Evolutionary conservation across 1,140 invertebrate species (phyloP).

Genomic region (Temnothorax nylanderi): DNA sequence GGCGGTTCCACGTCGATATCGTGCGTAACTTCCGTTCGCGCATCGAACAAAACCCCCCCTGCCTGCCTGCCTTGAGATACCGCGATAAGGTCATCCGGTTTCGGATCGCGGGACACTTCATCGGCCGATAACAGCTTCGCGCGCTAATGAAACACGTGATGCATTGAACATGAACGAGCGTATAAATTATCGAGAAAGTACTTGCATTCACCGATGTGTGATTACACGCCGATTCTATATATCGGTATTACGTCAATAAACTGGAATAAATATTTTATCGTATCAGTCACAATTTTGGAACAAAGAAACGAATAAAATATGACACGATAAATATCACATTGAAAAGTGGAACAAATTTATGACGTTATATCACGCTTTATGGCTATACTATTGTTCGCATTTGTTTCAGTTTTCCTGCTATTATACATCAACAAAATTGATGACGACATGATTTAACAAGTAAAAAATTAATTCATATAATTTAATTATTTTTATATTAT

Average conservation of each 20-base stretch:
- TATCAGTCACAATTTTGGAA: conserved; percentile 3
- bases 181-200: conserved; percentile 33
- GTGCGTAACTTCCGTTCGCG: conserved; percentile 66
- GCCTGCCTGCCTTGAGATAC: conserved; percentile 59
- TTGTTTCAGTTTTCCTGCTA: not conserved
- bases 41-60: conserved; percentile 30
- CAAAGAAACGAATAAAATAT: not conserved
- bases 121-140: conserved; percentile 37
- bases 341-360: not conserved
- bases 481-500: conserved; percentile 6
- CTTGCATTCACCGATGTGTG: conserved; percentile 11
- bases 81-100: conserved; percentile 69
- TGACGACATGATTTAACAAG: not conserved
- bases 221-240: not conserved
- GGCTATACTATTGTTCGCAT: not conserved
- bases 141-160: conserved; percentile 37
- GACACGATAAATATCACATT: conserved; percentile 11
- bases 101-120: conserved; percentile 33
- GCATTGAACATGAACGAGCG: conserved; percentile 10
- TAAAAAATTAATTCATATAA: conserved; percentile 16
- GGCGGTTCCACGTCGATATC: conserved; percentile 66
- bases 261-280: conserved; percentile 33
- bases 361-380: not conserved
- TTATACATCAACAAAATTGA: not conserved
- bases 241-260: not conserved